phyloP scores from a whole-genome alignment of 2,113 vertebrate genomes.

The Heterotilapia buettikoferi region DNA sequence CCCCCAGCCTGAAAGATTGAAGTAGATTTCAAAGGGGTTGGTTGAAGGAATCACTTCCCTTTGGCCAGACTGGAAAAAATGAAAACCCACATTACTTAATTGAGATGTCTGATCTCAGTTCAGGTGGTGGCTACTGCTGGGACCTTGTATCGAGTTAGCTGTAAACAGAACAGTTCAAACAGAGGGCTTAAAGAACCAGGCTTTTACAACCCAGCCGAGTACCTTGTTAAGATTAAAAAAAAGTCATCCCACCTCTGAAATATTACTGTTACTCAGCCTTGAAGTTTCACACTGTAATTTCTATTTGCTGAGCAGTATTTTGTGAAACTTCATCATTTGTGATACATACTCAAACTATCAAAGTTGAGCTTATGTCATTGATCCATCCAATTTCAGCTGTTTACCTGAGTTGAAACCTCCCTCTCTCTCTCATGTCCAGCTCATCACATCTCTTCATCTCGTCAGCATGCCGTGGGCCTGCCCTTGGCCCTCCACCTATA shows the following conservation, averaged over 20 bases:
- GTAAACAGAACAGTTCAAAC: slow-evolving; percentile 1
- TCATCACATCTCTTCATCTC: background rate
- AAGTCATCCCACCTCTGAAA: background rate
- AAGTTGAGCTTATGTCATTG: background rate
- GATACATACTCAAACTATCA: background rate
- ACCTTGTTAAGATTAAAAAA: background rate
- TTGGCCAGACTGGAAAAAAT: slow-evolving; percentile 1
- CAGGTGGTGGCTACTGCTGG: slow-evolving; percentile 1
- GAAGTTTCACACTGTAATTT: background rate
- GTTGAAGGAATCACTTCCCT: slow-evolving; percentile 22
- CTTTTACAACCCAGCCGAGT: background rate
- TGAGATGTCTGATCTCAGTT: slow-evolving; percentile 31
- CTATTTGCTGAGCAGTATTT: background rate
- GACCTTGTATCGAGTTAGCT: background rate
- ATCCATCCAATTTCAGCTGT: background rate
- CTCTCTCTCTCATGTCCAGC: background rate
- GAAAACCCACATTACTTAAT: slow-evolving; percentile 20
- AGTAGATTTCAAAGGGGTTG: slow-evolving; percentile 52
- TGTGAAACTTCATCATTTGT: background rate
- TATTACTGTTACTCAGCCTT: background rate
- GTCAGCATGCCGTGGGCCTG: background rate
- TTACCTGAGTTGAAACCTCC: background rate
- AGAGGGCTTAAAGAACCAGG: background rate
- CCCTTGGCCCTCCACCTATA: background rate
- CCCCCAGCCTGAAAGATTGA: slow-evolving; percentile 22